Conservation (phyloP, 2,113 vertebrate genomes). For the Paramormyrops kingsleyae region DNA sequence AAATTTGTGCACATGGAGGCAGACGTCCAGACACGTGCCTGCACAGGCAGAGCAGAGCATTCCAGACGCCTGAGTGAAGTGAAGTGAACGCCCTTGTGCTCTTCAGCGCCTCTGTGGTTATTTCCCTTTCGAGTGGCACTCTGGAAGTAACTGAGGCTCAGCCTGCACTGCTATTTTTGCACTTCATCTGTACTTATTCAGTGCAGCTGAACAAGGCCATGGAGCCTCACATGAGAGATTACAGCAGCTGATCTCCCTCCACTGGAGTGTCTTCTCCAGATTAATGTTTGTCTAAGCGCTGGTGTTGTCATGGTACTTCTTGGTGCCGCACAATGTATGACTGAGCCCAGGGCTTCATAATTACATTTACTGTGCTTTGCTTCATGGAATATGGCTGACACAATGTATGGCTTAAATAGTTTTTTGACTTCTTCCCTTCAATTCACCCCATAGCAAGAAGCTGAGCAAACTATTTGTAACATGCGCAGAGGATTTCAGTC, state of each 20-base stretch:
- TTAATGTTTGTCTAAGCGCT: not conserved
- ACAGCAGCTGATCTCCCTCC: not conserved
- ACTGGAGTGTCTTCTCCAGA: not conserved
- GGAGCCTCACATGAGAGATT: not conserved
- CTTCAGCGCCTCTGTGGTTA: not conserved
- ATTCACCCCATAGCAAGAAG: not conserved
- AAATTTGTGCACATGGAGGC: not conserved
- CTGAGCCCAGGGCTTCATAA: not conserved
- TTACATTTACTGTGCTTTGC: not conserved
- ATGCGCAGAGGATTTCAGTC: not conserved
- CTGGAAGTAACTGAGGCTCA: not conserved
- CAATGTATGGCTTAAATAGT: not conserved
- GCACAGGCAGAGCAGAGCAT: not conserved
- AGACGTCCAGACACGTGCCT: not conserved
- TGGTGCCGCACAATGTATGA: not conserved
- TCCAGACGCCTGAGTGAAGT: not conserved
- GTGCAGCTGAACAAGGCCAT: not conserved
- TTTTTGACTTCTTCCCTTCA: not conserved
- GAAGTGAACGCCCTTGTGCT: not conserved
- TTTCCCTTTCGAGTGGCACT: not conserved
- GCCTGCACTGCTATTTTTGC: not conserved
- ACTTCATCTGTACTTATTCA: slow-evolving; percentile 6
- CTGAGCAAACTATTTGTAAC: not conserved
- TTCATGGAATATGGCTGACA: not conserved
- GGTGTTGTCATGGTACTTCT: not conserved